Conservation (phyloP, 2,113 vertebrate genomes). For the Siniperca knerii region DNA sequence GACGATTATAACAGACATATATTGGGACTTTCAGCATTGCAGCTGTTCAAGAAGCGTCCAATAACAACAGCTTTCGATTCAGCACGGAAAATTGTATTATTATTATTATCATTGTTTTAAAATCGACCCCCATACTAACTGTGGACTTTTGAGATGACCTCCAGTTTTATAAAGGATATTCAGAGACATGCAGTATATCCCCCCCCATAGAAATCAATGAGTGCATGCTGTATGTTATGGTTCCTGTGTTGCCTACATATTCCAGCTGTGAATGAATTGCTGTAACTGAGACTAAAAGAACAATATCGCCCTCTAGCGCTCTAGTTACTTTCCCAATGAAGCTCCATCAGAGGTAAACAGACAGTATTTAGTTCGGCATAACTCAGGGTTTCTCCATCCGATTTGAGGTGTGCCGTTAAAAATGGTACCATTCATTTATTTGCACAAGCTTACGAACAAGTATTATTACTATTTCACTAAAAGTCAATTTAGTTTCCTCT, state of each 20-base stretch:
- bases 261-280: conserved; percentile 15
- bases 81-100: no score
- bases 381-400: background rate
- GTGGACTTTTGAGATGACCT: background rate
- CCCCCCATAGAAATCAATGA: background rate
- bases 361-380: background rate
- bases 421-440: background rate
- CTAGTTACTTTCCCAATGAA: background rate
- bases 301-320: conserved; percentile 81
- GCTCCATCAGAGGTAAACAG: background rate
- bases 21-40: background rate
- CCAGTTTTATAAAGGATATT: background rate
- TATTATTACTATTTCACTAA: background rate
- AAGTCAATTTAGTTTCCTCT: background rate
- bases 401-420: background rate
- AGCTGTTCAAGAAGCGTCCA: background rate
- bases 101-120: background rate
- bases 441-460: background rate
- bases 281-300: conserved; percentile 46
- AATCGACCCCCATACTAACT: background rate
- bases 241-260: conserved; percentile 19
- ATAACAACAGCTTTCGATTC: background rate
- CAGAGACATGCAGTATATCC: background rate
- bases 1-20: background rate
- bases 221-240: background rate